Base-by-base conservation (phyloP, 2,113 vertebrate species). In the Eurystomus gularis region DNA sequence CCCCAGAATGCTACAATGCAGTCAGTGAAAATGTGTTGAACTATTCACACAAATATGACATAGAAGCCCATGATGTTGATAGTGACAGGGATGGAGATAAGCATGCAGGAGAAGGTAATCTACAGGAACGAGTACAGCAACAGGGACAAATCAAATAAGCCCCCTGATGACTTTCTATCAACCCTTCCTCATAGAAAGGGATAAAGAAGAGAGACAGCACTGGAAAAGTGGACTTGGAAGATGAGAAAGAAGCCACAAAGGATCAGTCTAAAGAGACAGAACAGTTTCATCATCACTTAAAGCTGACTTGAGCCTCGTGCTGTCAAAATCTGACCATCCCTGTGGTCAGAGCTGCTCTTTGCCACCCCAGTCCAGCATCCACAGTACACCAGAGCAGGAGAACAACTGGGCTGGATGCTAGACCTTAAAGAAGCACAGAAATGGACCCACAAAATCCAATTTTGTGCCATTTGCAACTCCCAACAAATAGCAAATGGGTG, bases 41-140 rank as follows among this genome's bases (percentile, higher is more conserved):
- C 37, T 12, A 6, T 8, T 11, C 54, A 28, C 20, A 35, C 3
- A 2, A 1, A 23, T 1, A 11, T 0, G 33, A 57, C 23, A 10
- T 0, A 4, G 75, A 29, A 66, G 52, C 33, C 28, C 12, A 16
- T 0, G 6, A 40, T 6, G 17, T 24, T 19, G 44, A 24, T 0
- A 26, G 35, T 4, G 29, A 35, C 16, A 40, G 54, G 64, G 15
- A n/a, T 5, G 33, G 20, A 72, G 55, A 37, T 6, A 16, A 82
- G 60, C 76, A 35, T 5, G 54, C n/a, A 65, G 39, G 13, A 48
- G 51, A 48, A 85, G 42, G 44, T 54, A 24, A 55, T 9, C 46
- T 37, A n/a, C 16, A 55, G 25, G 10, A 52, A 31, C 5, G 17
- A 46, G 23, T 0, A 49, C 4, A 48, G 23, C 35, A 48, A 44